Conservation (phyloP, 2,797 vertebrate species). For the Xerus rutilus region DNA sequence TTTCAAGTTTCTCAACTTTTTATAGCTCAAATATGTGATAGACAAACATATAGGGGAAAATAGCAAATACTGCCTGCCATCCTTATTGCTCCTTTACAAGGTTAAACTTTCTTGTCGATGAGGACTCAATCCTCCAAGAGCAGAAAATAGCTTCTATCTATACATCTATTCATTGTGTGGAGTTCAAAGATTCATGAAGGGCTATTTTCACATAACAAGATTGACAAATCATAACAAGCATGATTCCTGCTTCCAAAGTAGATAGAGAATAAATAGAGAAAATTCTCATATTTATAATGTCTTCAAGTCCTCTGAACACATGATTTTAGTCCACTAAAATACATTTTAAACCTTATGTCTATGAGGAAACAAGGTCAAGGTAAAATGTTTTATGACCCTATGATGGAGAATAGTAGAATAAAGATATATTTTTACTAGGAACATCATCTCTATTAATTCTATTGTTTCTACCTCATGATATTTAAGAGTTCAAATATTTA, state of each 20-base stretch:
- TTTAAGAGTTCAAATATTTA: slow-evolving; percentile 3
- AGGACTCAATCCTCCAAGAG: slow-evolving; percentile 35
- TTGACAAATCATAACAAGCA: slow-evolving; percentile 43
- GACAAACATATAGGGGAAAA: slow-evolving; percentile 61
- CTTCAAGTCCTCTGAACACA: not conserved
- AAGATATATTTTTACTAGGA: not conserved
- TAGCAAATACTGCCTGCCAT: not conserved
- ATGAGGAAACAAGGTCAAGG: not conserved
- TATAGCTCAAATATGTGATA: slow-evolving; percentile 74
- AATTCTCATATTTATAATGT: not conserved
- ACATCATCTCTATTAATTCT: not conserved
- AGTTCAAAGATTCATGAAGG: not conserved
- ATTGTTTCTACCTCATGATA: not conserved
- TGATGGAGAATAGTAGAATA: not conserved
- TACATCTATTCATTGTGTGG: not conserved
- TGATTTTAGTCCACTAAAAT: not conserved
- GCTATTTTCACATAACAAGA: not conserved
- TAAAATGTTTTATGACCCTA: not conserved
- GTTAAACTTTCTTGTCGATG: slow-evolving; percentile 24
- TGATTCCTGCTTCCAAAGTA: not conserved
- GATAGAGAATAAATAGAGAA: not conserved
- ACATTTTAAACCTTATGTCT: not conserved
- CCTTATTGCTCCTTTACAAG: slow-evolving; percentile 43
- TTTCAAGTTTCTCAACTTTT: slow-evolving; percentile 72
- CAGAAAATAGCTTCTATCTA: not conserved